A percentile compares a stretch with the other conserved stretches of the same genome.
phyloP scores from a whole-genome alignment of 2,113 vertebrate species.

The Calonectris borealis region DNA sequence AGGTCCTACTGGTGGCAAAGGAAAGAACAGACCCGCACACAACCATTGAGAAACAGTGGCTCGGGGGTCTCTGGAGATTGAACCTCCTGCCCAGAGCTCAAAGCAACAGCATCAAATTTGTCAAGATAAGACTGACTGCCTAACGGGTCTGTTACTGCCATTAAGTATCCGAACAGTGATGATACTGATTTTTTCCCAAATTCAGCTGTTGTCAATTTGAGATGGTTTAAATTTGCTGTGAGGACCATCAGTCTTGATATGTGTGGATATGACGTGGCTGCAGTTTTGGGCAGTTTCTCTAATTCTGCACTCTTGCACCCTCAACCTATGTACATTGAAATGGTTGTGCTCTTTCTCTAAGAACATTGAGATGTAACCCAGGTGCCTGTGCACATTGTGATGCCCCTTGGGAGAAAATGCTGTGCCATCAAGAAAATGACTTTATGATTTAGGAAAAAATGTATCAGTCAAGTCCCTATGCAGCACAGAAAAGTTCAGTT shows the following conservation, averaged over 20 bases:
- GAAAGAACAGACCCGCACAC: background rate
- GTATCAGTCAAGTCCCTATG: background rate
- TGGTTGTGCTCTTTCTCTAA: background rate
- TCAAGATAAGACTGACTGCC: background rate
- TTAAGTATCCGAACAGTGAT: background rate
- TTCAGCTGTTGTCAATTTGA: background rate
- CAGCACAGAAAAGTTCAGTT: background rate
- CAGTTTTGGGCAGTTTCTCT: background rate
- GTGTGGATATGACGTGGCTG: background rate
- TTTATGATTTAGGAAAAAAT: background rate
- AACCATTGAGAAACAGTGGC: background rate
- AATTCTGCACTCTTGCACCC: background rate
- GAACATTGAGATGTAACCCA: background rate
- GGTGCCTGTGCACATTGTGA: background rate
- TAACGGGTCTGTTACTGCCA: background rate
- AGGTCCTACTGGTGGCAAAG: background rate
- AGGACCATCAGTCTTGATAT: background rate
- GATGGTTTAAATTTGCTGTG: background rate
- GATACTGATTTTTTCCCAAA: background rate
- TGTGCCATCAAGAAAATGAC: background rate
- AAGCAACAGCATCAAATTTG: background rate
- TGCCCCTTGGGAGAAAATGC: background rate
- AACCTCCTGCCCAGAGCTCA: background rate
- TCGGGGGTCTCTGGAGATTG: background rate
- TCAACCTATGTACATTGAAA: background rate